phyloP scores from a whole-genome alignment of 2,797 vertebrate genomes.

The Rhinichthys osculus region DNA sequence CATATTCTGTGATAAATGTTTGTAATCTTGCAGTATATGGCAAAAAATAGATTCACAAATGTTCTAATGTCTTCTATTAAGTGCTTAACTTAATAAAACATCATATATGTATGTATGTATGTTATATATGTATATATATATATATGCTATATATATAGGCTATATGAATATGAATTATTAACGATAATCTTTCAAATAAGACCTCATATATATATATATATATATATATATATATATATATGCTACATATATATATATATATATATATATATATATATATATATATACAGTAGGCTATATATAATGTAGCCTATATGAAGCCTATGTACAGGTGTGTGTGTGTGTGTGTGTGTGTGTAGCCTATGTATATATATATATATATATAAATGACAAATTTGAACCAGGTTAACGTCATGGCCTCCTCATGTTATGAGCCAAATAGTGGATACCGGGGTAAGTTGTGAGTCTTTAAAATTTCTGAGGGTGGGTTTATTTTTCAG shows the following conservation, averaged over 20 bases:
- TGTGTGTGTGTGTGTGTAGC: no score
- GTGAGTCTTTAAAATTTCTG: neutral
- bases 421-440: neutral
- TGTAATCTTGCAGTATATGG: neutral
- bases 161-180: neutral
- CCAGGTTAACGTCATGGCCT: neutral
- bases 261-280: neutral
- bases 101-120: no score
- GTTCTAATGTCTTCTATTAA: neutral
- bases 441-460: neutral
- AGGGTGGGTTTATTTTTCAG: neutral
- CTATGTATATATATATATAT: no score
- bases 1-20: neutral
- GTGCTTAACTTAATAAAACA: no score
- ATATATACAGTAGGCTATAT: neutral
- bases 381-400: neutral
- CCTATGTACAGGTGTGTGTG: no score
- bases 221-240: neutral
- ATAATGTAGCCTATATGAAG: no score
- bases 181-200: no score
- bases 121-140: neutral
- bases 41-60: neutral
- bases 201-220: no score
- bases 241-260: no score
- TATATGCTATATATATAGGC: no score